A percentile compares a stretch with the other conserved stretches of the same genome.
phyloP scores from a whole-genome alignment of 2,797 vertebrate species.

The Thripadectes ignobilis region DNA sequence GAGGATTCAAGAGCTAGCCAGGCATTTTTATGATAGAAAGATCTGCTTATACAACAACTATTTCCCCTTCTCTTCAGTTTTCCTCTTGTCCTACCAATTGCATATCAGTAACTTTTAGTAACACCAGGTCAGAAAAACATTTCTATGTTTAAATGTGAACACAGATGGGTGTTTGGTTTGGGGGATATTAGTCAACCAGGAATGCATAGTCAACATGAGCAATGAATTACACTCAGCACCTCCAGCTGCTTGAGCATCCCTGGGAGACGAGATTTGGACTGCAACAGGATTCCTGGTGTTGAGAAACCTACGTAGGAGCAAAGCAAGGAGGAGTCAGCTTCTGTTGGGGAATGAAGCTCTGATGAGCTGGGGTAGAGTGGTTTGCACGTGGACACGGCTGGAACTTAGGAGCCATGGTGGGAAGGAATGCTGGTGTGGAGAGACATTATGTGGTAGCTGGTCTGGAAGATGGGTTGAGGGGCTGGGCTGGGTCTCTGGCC shows the following conservation, averaged over 20 bases:
- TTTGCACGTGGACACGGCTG: background rate
- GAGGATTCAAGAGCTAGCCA: background rate
- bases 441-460: accelerated
- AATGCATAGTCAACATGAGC: background rate
- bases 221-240: background rate
- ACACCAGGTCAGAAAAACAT: background rate
- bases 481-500: background rate
- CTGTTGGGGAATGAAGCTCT: background rate
- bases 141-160: background rate
- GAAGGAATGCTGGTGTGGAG: background rate
- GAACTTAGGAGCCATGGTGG: accelerated
- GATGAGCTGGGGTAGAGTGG: accelerated
- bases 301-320: background rate
- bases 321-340: background rate
- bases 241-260: background rate
- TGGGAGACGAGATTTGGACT: background rate
- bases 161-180: background rate
- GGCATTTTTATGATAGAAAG: background rate
- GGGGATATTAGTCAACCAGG: background rate
- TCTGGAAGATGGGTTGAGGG: background rate
- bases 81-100: background rate
- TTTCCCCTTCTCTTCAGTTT: background rate
- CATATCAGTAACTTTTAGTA: background rate
- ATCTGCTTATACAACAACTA: background rate
- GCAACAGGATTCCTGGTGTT: background rate